These are phyloP conservation scores for Dendronephthya gigantea DNA, from an alignment of 64 coral and sea anemone species.

Conservation along the genomic window DNA sequence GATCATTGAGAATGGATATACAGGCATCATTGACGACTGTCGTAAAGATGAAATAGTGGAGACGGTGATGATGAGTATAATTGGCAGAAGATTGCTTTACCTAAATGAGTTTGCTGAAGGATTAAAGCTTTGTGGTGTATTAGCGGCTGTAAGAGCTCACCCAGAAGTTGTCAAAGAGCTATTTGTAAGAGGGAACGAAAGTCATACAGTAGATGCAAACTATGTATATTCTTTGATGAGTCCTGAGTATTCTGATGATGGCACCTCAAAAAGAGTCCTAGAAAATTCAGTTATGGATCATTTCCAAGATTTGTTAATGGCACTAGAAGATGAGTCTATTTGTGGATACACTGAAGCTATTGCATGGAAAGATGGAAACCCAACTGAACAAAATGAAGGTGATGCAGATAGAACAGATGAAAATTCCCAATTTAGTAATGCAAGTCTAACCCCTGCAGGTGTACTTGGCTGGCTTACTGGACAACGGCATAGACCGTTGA, in stretches of 20 bases:
- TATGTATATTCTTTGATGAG: conserved; percentile 19
- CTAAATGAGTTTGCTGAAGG: conserved; percentile 21
- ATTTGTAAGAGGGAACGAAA: conserved; percentile 6
- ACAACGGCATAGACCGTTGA: conserved; percentile 42
- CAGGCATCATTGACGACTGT: conserved; percentile 12
- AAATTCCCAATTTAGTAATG: too few species aligned
- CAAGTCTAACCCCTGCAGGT: conserved; percentile 34
- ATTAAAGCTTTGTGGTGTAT: conserved; percentile 9
- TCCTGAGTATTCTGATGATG: conserved; percentile 14
- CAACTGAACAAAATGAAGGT: background rate
- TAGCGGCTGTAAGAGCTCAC: background rate
- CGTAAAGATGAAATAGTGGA: conserved; percentile 16
- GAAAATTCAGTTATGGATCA: conserved; percentile 40
- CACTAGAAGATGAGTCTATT: conserved; percentile 32
- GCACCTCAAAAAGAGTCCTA: background rate
- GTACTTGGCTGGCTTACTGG: conserved; percentile 51
- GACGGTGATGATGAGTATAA: conserved; percentile 16
- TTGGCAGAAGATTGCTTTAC: conserved; percentile 25
- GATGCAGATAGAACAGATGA: background rate
- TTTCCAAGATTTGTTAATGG: conserved; percentile 41
- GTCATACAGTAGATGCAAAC: conserved; percentile 28
- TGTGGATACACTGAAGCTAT: conserved; percentile 32
- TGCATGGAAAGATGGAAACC: conserved; percentile 25
- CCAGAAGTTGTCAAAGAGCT: conserved; percentile 16
- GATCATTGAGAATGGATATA: conserved; percentile 26